phyloP scores from a whole-genome alignment of 2,888 invertebrate genomes.

The Mythimna lalbum region DNA sequence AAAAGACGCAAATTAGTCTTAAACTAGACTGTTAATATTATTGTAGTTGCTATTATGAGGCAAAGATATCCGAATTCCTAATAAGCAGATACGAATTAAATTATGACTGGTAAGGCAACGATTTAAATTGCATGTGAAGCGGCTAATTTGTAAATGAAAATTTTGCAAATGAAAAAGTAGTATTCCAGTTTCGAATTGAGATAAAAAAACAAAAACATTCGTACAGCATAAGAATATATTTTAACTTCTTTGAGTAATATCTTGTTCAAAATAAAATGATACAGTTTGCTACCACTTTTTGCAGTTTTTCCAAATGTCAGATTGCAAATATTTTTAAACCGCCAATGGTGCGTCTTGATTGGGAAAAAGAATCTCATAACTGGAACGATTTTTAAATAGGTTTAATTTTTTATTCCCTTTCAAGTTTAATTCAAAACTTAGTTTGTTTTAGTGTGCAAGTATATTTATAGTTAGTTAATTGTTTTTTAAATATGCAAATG shows the following conservation, averaged over 20 bases:
- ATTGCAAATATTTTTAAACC: not conserved
- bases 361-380: conserved; percentile 36
- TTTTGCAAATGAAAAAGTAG: not conserved
- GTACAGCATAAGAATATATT: not conserved
- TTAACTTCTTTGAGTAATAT: not conserved
- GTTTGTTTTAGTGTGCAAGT: too few species aligned
- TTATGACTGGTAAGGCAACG: not conserved
- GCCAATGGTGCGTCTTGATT: conserved; percentile 42
- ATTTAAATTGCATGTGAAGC: conserved; percentile 20
- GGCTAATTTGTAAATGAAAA: conserved; percentile 8
- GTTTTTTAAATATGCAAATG: too few species aligned
- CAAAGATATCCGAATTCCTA: not conserved
- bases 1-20: not conserved
- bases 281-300: not conserved
- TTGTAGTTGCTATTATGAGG: not conserved
- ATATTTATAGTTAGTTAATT: too few species aligned
- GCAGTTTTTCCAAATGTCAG: not conserved
- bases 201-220: not conserved
- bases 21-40: conserved; percentile 12
- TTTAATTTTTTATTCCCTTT: conserved; percentile 29
- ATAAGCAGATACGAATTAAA: conserved; percentile 5
- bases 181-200: not conserved
- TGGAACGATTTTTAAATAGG: conserved; percentile 11
- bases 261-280: not conserved
- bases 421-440: not conserved